phyloP scores from a whole-genome alignment of 2,797 vertebrate species.

The Dallia pectoralis region DNA sequence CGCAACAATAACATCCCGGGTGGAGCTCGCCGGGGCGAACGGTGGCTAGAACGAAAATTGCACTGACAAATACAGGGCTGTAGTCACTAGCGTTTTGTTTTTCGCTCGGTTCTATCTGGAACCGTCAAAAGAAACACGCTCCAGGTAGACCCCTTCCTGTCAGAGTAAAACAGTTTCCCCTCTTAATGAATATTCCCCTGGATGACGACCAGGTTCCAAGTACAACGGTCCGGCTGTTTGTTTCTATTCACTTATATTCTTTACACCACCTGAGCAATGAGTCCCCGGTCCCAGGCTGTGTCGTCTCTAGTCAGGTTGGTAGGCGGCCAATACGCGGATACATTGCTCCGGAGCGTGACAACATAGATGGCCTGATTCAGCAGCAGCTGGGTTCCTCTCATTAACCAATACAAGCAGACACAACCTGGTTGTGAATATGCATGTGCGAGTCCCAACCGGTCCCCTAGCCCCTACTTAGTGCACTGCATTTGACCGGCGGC shows the following conservation, averaged over 20 bases:
- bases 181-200: not conserved
- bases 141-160: not conserved
- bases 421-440: conserved; percentile 53
- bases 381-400: conserved; percentile 69
- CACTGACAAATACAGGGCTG: too few relatives aligned
- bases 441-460: conserved; percentile 2
- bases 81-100: too few relatives aligned
- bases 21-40: not conserved
- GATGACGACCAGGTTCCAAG: conserved; percentile 10
- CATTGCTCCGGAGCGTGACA: conserved; percentile 45
- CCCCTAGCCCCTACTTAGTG: not conserved
- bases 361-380: conserved; percentile 31
- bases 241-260: conserved; percentile 45
- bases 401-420: conserved; percentile 63
- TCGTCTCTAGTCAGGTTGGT: conserved; percentile 8
- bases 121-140: too few relatives aligned
- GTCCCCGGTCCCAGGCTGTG: conserved; percentile 29
- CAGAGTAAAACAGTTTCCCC: not conserved
- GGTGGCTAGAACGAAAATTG: not conserved
- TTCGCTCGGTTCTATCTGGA: too few relatives aligned
- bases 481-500: not conserved
- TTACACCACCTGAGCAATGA: conserved; percentile 61
- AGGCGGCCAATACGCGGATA: conserved; percentile 73
- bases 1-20: conserved; percentile 3
- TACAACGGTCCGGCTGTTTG: conserved; percentile 34